phyloP scores from a whole-genome alignment of 1,140 invertebrate genomes.

The Megalonaias nervosa region DNA sequence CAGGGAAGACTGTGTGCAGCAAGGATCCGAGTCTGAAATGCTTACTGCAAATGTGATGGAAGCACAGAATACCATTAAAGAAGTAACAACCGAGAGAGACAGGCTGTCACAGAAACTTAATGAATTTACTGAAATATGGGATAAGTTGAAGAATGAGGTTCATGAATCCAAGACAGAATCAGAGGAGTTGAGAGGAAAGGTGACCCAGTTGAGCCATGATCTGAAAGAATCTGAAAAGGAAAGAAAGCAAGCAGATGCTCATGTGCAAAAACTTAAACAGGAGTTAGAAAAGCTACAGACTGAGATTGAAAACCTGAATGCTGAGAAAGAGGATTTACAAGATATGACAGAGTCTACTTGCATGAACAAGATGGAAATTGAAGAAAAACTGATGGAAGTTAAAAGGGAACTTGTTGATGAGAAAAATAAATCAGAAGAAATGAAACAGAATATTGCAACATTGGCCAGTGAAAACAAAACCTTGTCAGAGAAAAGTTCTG shows the following conservation, averaged over 20 bases:
- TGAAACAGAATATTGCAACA: too few species aligned
- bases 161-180: conserved; percentile 14
- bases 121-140: background rate
- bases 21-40: too few species aligned
- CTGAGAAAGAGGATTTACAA: conserved; percentile 31
- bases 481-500: conserved; percentile 1
- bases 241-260: background rate
- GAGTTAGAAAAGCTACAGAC: conserved; percentile 15
- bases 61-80: too few species aligned
- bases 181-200: conserved; percentile 14
- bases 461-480: background rate
- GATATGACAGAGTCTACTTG: conserved; percentile 26
- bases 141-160: conserved; percentile 9
- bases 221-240: conserved; percentile 16
- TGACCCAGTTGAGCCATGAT: background rate
- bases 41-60: too few species aligned
- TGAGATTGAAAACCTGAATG: conserved; percentile 10
- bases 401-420: background rate
- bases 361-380: conserved; percentile 22
- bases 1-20: too few species aligned
- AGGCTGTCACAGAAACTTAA: background rate
- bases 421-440: background rate
- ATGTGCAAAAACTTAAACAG: background rate
- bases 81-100: too few species aligned
- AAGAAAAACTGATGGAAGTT: conserved; percentile 17